Evolutionary conservation across 2,888 invertebrate species (phyloP).

Genomic region (Mesoligia furuncula): DNA sequence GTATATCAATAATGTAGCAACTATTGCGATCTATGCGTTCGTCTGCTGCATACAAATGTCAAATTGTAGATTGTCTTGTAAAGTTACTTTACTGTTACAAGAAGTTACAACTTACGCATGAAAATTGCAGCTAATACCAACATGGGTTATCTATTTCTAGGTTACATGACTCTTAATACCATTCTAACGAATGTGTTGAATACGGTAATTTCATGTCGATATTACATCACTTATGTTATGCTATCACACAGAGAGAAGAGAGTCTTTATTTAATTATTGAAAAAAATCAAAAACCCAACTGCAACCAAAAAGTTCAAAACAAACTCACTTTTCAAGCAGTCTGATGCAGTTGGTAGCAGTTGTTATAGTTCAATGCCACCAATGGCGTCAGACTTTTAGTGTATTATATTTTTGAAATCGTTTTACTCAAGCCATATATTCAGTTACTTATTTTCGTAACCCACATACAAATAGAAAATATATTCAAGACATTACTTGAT

Average conservation of each 20-base stretch:
- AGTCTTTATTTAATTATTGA: too few species aligned
- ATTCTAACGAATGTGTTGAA: not conserved
- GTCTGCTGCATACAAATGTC: conserved; percentile 43
- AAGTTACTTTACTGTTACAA: conserved; percentile 20
- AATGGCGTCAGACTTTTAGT: not conserved
- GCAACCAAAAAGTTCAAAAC: not conserved
- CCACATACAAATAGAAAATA: not conserved
- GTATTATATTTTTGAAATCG: not conserved
- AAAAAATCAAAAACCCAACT: not conserved
- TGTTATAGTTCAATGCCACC: not conserved
- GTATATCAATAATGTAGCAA: conserved; percentile 23
- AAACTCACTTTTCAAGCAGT: not conserved
- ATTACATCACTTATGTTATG: not conserved
- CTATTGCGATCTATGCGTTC: not conserved
- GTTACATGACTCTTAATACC: not conserved
- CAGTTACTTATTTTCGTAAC: not conserved
- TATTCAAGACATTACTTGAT: not conserved
- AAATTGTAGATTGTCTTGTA: conserved; percentile 30
- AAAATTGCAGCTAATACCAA: conserved; percentile 13
- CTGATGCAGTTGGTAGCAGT: not conserved
- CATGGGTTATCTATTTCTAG: not conserved
- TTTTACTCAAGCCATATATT: not conserved
- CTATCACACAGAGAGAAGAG: too few species aligned
- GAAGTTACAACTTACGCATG: conserved; percentile 32
- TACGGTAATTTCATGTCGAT: not conserved